phyloP scores from a whole-genome alignment of 2,797 vertebrate species.

The Delichon dasypus region DNA sequence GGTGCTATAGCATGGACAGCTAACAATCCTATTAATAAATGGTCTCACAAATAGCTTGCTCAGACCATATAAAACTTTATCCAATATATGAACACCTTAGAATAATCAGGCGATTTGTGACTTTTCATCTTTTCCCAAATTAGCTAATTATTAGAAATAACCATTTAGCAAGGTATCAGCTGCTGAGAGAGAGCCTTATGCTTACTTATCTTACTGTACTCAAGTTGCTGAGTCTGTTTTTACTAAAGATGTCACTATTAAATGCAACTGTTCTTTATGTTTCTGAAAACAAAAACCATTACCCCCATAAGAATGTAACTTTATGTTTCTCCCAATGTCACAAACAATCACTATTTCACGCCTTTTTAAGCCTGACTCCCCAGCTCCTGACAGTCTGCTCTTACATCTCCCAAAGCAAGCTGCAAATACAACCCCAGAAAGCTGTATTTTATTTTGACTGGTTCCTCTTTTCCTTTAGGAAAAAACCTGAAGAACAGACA shows the following conservation, averaged over 20 bases:
- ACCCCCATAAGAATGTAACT: background rate
- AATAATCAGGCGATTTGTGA: background rate
- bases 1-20: background rate
- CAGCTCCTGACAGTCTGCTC: background rate
- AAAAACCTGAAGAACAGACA: conserved; percentile 54
- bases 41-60: background rate
- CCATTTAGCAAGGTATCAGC: background rate
- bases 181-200: background rate
- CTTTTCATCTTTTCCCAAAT: background rate
- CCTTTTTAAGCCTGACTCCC: background rate
- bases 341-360: background rate
- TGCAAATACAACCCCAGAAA: conserved; percentile 4
- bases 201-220: background rate
- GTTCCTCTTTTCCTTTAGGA: conserved; percentile 30
- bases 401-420: background rate
- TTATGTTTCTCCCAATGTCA: background rate
- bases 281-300: background rate
- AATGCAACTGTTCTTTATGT: background rate
- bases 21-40: background rate
- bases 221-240: background rate
- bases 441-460: conserved; percentile 56
- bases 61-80: background rate
- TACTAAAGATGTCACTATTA: background rate
- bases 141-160: background rate
- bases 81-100: background rate